These are phyloP conservation scores for Ennomos quercinarius DNA, from an alignment of 2,888 invertebrate genomes.

Conservation along the genomic window DNA sequence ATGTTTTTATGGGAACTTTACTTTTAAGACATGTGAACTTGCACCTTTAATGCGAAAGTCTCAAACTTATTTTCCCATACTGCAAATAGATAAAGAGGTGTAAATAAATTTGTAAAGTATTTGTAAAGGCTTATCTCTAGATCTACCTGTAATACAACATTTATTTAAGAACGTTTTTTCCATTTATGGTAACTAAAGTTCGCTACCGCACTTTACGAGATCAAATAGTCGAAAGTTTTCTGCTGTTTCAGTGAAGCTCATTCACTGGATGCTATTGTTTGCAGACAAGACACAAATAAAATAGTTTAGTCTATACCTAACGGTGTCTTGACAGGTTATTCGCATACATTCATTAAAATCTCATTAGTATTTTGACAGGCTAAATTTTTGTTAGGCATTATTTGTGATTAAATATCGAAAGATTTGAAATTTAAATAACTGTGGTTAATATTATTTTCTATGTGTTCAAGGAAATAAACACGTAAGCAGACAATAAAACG, in stretches of 20 bases:
- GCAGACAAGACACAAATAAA: slow-evolving; percentile 7
- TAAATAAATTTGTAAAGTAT: no score
- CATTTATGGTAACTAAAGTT: no score
- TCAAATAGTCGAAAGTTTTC: no score
- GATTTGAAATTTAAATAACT: slow-evolving; percentile 13
- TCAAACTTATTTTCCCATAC: no score
- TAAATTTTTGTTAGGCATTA: neutral
- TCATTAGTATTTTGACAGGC: slow-evolving; percentile 32
- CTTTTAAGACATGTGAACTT: no score
- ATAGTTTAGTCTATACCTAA: slow-evolving; percentile 39
- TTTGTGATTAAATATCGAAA: slow-evolving; percentile 1
- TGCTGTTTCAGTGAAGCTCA: slow-evolving; percentile 1
- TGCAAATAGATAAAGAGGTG: no score
- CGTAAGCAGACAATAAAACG: neutral
- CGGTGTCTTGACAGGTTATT: slow-evolving; percentile 53
- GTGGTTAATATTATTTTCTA: slow-evolving; percentile 4
- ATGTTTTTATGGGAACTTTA: no score
- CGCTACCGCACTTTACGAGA: no score
- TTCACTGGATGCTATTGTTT: slow-evolving; percentile 17
- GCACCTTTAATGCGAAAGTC: no score
- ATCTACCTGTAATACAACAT: no score
- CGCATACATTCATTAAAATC: slow-evolving; percentile 48
- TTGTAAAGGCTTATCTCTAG: no score
- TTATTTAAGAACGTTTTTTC: no score
- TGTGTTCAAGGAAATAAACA: slow-evolving; percentile 3